Evolutionary conservation across 2,888 invertebrate species (phyloP), one percentile per base, ranked within the genome.

Genomic region (Nemapogon koenigi): DNA sequence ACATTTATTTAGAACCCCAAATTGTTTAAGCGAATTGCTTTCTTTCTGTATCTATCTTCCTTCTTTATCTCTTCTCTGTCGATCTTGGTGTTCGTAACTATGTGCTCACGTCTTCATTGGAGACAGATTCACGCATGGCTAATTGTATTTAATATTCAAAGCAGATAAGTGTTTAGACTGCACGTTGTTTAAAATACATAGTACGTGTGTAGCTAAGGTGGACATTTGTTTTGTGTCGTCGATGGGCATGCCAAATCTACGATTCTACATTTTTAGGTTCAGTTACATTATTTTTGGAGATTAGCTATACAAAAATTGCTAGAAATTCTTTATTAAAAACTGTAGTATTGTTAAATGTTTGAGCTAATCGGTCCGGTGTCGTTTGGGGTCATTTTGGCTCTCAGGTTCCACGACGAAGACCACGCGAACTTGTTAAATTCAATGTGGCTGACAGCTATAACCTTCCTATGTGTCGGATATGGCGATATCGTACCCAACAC

Each of bases 401-500:
- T 65, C 82, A 97, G 97, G 86, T 94, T 94, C 84, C 96, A 97
- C 82, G 97, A 97, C 79, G 93, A 93, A 81, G 94, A 95, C 81
- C 97, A 97, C 83, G 95, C 94, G 70, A 97, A 97, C 86, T 90
- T 97, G 73, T 87, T 95, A 80, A 98, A 98, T 85, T 94, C 98
- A 70, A 96, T 99, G 94, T 99, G 98, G 98, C 89, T 99, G 83
- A 97, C 98, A 68, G 97, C 98, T 78, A 98, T 99, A 76, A 99
- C 99, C 60, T 99, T 99, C 86, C 90, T 99, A 68, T 97, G 97
- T 83, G 97, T 99, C 62, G 99, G 99, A 70, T 99, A 98, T 81
- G 99, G 98, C 57, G 99, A 97, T 83, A 96, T 97, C 66, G 98
- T 99, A 64, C 99, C 98, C 69, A 98, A 98, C 83, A 99, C 99